Evolutionary conservation across 2,888 invertebrate species (phyloP).

Genomic region (Brachylomia viminalis): DNA sequence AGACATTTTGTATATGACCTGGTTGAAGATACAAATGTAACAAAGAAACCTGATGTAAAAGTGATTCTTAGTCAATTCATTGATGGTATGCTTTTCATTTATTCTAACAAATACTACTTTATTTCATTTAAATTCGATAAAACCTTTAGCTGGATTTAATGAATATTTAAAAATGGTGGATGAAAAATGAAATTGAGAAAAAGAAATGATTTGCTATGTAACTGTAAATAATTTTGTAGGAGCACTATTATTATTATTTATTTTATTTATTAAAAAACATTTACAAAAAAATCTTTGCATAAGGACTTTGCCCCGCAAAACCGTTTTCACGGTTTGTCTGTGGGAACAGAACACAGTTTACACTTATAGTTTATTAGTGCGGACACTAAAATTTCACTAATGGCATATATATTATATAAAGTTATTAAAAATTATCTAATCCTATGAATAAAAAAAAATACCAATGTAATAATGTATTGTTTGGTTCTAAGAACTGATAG

Average conservation of each 20-base stretch:
- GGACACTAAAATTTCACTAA: no score
- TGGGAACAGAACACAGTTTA: no score
- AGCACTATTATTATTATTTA: no score
- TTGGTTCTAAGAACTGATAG: neutral
- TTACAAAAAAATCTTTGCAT: no score
- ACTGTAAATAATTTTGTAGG: neutral
- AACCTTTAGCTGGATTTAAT: neutral
- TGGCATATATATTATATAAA: no score
- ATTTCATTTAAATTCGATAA: neutral
- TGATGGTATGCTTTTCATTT: conserved; percentile 86
- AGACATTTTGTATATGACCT: conserved; percentile 94
- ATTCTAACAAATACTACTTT: neutral
- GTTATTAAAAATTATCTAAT: no score
- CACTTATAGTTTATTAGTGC: no score
- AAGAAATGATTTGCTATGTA: neutral
- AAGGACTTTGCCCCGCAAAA: no score
- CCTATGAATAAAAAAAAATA: no score
- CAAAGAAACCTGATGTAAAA: conserved; percentile 90
- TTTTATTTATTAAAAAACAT: no score
- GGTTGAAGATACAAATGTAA: conserved; percentile 91
- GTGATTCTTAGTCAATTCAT: conserved; percentile 93
- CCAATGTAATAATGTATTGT: no score
- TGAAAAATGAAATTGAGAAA: neutral
- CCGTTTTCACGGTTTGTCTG: no score
- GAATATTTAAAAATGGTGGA: neutral